phyloP scores from a whole-genome alignment of 2,113 vertebrate species.

The Anhinga anhinga region DNA sequence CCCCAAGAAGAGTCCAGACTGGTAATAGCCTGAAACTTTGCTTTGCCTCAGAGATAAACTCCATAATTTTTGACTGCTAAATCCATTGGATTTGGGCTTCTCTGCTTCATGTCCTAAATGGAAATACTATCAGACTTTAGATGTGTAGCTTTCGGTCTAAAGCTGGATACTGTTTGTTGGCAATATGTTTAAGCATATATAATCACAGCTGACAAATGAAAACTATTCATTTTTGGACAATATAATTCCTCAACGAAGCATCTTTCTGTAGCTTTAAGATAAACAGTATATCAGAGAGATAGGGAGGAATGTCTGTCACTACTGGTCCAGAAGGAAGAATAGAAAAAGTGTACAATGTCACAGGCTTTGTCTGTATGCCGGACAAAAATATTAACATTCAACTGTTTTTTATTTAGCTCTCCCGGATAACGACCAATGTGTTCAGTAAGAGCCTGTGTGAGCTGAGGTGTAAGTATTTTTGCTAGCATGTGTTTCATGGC shows the following conservation, averaged over 20 bases:
- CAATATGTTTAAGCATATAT: not conserved
- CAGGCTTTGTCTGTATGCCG: not conserved
- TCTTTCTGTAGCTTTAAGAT: not conserved
- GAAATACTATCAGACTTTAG: not conserved
- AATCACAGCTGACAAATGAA: not conserved
- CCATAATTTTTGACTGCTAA: not conserved
- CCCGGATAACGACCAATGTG: not conserved
- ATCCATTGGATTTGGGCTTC: not conserved
- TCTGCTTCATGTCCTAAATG: not conserved
- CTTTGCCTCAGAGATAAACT: not conserved
- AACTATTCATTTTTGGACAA: not conserved
- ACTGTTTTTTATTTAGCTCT: not conserved
- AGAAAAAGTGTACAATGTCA: not conserved
- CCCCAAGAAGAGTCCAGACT: not conserved
- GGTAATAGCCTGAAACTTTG: not conserved
- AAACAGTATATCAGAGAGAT: not conserved
- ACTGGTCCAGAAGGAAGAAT: not conserved
- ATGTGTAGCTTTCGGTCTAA: not conserved
- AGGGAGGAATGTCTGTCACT: not conserved
- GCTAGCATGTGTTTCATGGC: not conserved
- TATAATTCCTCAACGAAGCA: not conserved
- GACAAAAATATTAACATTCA: not conserved
- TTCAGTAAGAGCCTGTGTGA: not conserved
- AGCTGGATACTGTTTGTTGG: not conserved
- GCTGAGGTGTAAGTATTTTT: not conserved